phyloP scores from a whole-genome alignment of 1,140 invertebrate genomes.

The Eupristina koningsbergeri region DNA sequence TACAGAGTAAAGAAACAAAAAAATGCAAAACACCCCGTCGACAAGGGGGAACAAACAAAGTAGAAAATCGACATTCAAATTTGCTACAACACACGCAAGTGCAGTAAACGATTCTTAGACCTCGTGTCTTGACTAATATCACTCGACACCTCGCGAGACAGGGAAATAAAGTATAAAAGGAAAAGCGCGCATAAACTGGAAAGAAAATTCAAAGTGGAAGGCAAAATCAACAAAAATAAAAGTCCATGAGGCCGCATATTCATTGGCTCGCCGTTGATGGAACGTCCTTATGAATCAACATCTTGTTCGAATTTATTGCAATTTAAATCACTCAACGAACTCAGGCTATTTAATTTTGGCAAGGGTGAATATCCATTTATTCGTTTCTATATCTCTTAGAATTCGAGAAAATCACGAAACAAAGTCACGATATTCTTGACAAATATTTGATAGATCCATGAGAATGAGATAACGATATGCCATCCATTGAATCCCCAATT shows the following conservation, averaged over 20 bases:
- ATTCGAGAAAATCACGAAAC: background rate
- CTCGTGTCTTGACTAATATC: background rate
- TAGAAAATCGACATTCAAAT: background rate
- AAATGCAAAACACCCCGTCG: background rate
- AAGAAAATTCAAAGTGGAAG: background rate
- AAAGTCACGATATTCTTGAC: background rate
- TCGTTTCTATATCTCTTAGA: background rate
- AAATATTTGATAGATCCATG: background rate
- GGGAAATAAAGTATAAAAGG: background rate
- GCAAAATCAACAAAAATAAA: constrained; percentile 2
- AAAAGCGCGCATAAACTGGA: background rate
- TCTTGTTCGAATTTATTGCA: constrained; percentile 68
- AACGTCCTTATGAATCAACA: constrained; percentile 64
- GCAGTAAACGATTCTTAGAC: background rate
- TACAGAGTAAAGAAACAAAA: background rate
- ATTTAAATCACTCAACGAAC: constrained; percentile 64
- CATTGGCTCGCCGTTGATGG: constrained; percentile 53
- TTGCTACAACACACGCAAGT: background rate
- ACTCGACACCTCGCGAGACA: background rate
- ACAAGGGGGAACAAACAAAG: no score
- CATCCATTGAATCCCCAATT: background rate
- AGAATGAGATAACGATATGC: background rate
- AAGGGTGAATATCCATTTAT: background rate
- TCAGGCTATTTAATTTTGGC: constrained; percentile 58
- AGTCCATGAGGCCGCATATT: no score